These are phyloP conservation scores for Leucoraja ocellata DNA, from an alignment of 2,797 vertebrate genomes.

Conservation along the genomic window DNA sequence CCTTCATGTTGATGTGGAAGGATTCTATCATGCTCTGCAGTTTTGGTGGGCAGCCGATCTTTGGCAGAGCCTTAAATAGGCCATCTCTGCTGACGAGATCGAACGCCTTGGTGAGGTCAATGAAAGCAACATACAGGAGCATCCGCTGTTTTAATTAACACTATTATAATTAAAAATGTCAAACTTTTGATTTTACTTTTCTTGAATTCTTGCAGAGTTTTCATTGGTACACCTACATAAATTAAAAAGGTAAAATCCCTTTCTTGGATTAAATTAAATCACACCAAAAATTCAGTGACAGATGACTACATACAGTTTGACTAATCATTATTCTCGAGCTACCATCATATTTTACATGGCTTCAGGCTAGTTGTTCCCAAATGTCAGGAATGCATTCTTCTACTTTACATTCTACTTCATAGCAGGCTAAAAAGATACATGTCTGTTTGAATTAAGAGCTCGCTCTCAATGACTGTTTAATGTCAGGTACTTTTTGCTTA, in stretches of 20 bases:
- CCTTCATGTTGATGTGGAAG: too few relatives aligned
- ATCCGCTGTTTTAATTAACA: too few relatives aligned
- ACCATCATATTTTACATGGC: not conserved
- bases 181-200: not conserved
- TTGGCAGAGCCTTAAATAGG: too few relatives aligned
- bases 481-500: not conserved
- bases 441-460: not conserved
- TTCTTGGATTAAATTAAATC: not conserved
- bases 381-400: not conserved
- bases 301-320: not conserved
- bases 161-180: too few relatives aligned
- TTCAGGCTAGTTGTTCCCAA: not conserved
- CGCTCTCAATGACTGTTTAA: not conserved
- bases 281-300: not conserved
- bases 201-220: not conserved
- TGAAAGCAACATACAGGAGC: too few relatives aligned
- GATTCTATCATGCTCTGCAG: too few relatives aligned
- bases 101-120: too few relatives aligned
- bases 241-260: not conserved
- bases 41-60: too few relatives aligned
- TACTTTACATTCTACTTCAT: slow-evolving; percentile 7
- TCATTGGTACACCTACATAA: not conserved
- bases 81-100: too few relatives aligned
- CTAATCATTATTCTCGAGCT: not conserved
- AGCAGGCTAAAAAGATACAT: slow-evolving; percentile 14